A percentile compares a stretch with the other conserved stretches of the same genome.
These are phyloP conservation scores for Centroberyx gerrardi DNA, from an alignment of 2,797 vertebrate species.

Conservation along the genomic window DNA sequence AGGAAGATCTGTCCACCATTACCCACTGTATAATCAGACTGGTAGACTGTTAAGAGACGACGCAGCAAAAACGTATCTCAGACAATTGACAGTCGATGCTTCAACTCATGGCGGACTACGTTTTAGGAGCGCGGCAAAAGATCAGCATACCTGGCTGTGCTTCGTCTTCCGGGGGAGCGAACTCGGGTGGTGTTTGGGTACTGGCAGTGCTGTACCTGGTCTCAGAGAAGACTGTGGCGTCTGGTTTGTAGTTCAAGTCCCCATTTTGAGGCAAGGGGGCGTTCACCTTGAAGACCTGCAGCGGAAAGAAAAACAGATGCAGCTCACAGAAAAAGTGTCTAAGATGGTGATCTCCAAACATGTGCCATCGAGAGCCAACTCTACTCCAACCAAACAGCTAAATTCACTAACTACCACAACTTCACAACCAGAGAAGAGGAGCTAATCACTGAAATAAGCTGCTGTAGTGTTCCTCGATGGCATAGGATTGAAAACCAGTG, in stretches of 20 bases:
- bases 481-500: neutral
- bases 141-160: constrained; percentile 84
- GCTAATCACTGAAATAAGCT: neutral
- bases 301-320: neutral
- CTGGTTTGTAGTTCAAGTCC: constrained; percentile 87
- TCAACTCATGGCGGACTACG: too few species aligned
- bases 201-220: constrained; percentile 89
- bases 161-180: constrained; percentile 88
- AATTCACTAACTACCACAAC: too few species aligned
- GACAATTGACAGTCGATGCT: neutral
- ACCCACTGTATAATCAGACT: constrained; percentile 86
- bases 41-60: constrained; percentile 80
- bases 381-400: too few species aligned
- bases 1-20: constrained; percentile 87
- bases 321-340: neutral
- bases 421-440: too few species aligned
- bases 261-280: constrained; percentile 87
- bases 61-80: neutral
- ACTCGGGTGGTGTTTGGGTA: constrained; percentile 94
- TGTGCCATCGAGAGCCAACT: too few species aligned
- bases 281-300: constrained; percentile 91
- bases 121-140: too few species aligned
- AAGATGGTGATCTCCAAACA: too few species aligned
- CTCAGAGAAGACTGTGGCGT: constrained; percentile 79
- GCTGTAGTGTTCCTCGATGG: neutral